Percentiles rank a stretch among this genome's conserved stretches.
Evolutionary conservation across 2,888 invertebrate genomes (phyloP).

Genomic region (Clunio marinus): DNA sequence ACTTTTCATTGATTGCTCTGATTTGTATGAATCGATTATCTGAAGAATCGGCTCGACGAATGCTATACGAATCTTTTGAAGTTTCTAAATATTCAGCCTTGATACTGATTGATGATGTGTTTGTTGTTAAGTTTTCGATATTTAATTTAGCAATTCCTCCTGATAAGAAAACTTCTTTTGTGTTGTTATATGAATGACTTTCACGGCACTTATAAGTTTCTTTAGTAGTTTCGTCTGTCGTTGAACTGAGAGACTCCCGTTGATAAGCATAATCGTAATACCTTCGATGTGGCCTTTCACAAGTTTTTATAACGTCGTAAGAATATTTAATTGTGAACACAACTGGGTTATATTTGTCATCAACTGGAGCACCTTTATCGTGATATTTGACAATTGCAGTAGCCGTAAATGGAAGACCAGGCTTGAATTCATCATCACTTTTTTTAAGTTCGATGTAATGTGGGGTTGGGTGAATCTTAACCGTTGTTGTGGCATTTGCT

Average conservation of each 20-base stretch:
- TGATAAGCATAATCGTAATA: neutral
- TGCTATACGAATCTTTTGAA: constrained; percentile 64
- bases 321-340: constrained; percentile 47
- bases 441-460: constrained; percentile 70
- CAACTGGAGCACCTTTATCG: constrained; percentile 56
- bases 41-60: constrained; percentile 65
- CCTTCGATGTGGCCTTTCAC: neutral
- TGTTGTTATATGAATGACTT: neutral
- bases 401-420: constrained; percentile 75
- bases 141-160: constrained; percentile 18
- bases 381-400: constrained; percentile 57
- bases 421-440: constrained; percentile 82
- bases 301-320: constrained; percentile 16
- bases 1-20: constrained; percentile 55
- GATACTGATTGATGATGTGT: neutral
- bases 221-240: constrained; percentile 45
- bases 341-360: constrained; percentile 58
- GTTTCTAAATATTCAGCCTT: constrained; percentile 77
- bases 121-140: neutral
- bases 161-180: neutral
- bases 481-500: constrained; percentile 68
- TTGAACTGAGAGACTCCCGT: neutral
- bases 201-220: constrained; percentile 17
- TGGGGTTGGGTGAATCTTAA: constrained; percentile 68
- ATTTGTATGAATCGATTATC: constrained; percentile 59